Conservation (phyloP, 2,888 invertebrate genomes). For the Cheilosia grossa region DNA sequence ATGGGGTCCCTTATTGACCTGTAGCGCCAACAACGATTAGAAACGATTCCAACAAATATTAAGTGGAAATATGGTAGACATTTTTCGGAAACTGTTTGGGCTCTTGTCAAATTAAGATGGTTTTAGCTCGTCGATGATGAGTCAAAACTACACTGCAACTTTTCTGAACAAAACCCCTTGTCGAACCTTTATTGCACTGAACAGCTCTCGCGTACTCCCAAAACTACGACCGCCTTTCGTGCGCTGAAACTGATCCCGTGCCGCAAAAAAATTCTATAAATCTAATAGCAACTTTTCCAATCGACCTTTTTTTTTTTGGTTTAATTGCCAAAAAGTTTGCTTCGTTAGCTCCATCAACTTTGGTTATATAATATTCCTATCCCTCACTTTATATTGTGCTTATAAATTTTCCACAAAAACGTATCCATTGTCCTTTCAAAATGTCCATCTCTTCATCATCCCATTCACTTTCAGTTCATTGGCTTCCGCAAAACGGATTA, state of each 20-base stretch:
- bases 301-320: slow-evolving; percentile 48
- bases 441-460: slow-evolving; percentile 1
- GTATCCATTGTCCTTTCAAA: slow-evolving; percentile 26
- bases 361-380: neutral
- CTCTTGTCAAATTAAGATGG: too few relatives aligned
- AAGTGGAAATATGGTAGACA: too few relatives aligned
- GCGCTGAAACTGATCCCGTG: neutral
- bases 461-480: slow-evolving; percentile 28
- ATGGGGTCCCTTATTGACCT: too few relatives aligned
- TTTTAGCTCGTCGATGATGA: too few relatives aligned
- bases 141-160: too few relatives aligned
- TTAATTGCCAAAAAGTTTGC: slow-evolving; percentile 50
- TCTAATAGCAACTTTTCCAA: slow-evolving; percentile 55
- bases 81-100: too few relatives aligned
- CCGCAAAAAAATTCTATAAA: neutral
- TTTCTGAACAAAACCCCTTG: too few relatives aligned
- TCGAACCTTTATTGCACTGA: too few relatives aligned
- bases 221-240: neutral
- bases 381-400: slow-evolving; percentile 37
- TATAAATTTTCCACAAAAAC: slow-evolving; percentile 51
- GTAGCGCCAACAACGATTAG: too few relatives aligned
- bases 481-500: slow-evolving; percentile 27
- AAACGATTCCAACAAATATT: too few relatives aligned
- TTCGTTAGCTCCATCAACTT: slow-evolving; percentile 17
- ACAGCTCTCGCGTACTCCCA: too few relatives aligned